Evolutionary conservation across 92 coral and sea anemone genomes (phyloP).

Genomic region (Chrysogorgia sp.): DNA sequence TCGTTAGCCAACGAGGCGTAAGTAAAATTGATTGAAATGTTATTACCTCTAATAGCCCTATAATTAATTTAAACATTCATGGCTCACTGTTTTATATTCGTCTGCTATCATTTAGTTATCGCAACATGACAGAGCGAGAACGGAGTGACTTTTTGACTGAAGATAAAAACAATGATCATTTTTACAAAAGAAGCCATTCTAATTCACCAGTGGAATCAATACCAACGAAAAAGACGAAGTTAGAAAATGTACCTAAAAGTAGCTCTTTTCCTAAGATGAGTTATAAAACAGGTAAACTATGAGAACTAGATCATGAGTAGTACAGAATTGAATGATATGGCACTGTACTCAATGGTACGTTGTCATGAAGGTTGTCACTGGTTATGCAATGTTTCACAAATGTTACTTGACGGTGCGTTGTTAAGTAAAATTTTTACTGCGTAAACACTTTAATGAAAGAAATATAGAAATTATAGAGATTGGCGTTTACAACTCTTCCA

Average conservation of each 20-base stretch:
- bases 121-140: slow-evolving; percentile 91
- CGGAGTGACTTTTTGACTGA: slow-evolving; percentile 88
- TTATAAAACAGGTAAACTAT: slow-evolving; percentile 32
- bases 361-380: no score
- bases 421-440: no score
- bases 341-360: no score
- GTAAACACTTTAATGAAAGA: no score
- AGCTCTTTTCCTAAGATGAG: slow-evolving; percentile 27
- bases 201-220: slow-evolving; percentile 62
- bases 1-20: no score
- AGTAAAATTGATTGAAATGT: background rate
- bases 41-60: background rate
- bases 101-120: slow-evolving; percentile 59
- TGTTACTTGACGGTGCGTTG: no score
- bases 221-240: slow-evolving; percentile 66
- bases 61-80: no score
- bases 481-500: no score
- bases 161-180: slow-evolving; percentile 95
- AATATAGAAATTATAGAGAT: no score
- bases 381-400: no score
- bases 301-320: background rate
- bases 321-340: no score
- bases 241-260: background rate
- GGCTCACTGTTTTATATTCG: background rate
- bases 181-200: slow-evolving; percentile 71